Evolutionary conservation across 2,113 vertebrate species (phyloP).

Genomic region (Perca fluviatilis): DNA sequence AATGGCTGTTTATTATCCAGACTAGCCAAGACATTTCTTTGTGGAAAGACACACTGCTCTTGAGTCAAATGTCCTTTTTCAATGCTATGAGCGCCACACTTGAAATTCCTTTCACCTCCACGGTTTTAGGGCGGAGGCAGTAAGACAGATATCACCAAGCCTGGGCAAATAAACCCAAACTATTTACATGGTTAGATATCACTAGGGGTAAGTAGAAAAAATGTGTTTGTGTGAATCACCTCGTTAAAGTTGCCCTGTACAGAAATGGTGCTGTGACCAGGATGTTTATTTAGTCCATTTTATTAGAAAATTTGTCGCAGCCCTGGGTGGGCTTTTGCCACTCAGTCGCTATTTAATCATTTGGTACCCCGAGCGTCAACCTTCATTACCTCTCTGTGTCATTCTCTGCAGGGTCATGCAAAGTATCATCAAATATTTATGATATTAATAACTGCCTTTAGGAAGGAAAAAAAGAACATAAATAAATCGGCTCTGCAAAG

Average conservation of each 20-base stretch:
- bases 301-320: slow-evolving; percentile 63
- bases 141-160: not conserved
- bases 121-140: not conserved
- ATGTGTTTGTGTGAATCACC: slow-evolving; percentile 48
- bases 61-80: not conserved
- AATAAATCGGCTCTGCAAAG: slow-evolving; percentile 77
- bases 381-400: slow-evolving; percentile 75
- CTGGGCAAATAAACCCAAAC: slow-evolving; percentile 25
- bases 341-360: slow-evolving; percentile 76
- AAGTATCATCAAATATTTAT: slow-evolving; percentile 84
- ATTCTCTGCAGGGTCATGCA: slow-evolving; percentile 76
- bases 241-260: slow-evolving; percentile 42
- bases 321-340: slow-evolving; percentile 42
- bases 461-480: slow-evolving; percentile 68
- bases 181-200: slow-evolving; percentile 16
- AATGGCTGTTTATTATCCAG: not conserved
- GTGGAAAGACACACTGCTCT: not conserved
- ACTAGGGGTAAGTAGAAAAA: slow-evolving; percentile 1
- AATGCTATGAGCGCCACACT: not conserved
- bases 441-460: slow-evolving; percentile 83
- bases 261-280: slow-evolving; percentile 20
- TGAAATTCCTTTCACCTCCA: not conserved
- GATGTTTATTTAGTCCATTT: slow-evolving; percentile 68
- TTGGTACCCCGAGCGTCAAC: slow-evolving; percentile 67
- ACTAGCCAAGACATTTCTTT: not conserved